Conservation (phyloP, 2,888 invertebrate genomes). For the Hartigia nigra region DNA sequence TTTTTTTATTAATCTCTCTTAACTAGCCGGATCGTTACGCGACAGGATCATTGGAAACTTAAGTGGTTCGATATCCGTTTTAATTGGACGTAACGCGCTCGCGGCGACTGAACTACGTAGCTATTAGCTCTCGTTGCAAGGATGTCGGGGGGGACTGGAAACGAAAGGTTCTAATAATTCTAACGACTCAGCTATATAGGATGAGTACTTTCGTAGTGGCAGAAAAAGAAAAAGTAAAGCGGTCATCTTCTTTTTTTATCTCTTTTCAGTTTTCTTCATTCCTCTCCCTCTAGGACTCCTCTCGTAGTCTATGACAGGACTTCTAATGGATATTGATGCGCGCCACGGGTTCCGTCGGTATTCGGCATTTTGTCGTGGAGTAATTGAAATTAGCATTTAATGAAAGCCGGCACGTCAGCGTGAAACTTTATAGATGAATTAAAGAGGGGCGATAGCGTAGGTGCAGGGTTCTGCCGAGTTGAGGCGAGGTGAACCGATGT, state of each 20-base stretch:
- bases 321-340: slow-evolving; percentile 8
- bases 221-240: background rate
- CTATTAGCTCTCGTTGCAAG: background rate
- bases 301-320: background rate
- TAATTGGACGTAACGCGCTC: background rate
- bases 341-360: slow-evolving; percentile 21
- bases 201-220: background rate
- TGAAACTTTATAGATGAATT: slow-evolving; percentile 43
- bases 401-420: slow-evolving; percentile 41
- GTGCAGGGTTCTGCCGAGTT: slow-evolving; percentile 17
- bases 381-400: slow-evolving; percentile 48
- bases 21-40: background rate
- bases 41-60: background rate
- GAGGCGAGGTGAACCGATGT: background rate
- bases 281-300: background rate
- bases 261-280: background rate
- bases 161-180: background rate
- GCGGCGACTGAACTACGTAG: background rate
- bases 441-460: slow-evolving; percentile 35
- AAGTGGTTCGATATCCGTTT: background rate
- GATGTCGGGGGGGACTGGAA: background rate
- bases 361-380: slow-evolving; percentile 37
- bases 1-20: background rate
- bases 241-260: background rate
- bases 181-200: background rate